A percentile compares a stretch with the other conserved stretches of the same genome.
These are phyloP conservation scores for Heliconius eleuchia DNA, from an alignment of 1,140 invertebrate species.

Conservation along the genomic window DNA sequence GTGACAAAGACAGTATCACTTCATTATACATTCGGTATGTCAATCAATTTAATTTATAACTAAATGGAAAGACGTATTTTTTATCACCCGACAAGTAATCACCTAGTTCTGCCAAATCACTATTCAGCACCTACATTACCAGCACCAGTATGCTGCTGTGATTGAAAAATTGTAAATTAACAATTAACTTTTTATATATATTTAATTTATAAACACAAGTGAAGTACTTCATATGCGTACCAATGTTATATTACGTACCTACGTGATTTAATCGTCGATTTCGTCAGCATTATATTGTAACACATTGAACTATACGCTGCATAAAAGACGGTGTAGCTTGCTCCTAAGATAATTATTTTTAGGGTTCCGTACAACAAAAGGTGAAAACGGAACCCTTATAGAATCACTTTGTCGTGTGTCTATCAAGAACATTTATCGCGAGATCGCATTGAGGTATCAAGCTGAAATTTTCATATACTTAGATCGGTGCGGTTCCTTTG, in stretches of 20 bases:
- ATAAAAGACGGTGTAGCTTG: neutral
- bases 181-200: constrained; percentile 24
- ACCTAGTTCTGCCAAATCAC: constrained; percentile 23
- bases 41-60: constrained; percentile 1
- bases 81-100: constrained; percentile 9
- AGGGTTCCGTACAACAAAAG: too few species aligned
- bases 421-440: too few species aligned
- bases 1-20: neutral
- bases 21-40: neutral
- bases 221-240: neutral
- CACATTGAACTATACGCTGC: neutral
- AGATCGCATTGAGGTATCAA: too few species aligned
- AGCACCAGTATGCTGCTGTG: neutral
- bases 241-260: neutral
- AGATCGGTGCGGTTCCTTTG: neutral
- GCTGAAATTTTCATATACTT: neutral
- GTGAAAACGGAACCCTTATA: too few species aligned
- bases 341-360: neutral
- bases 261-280: constrained; percentile 12
- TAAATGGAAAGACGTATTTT: neutral
- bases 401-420: too few species aligned
- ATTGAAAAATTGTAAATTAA: constrained; percentile 28
- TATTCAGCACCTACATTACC: constrained; percentile 14
- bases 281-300: constrained; percentile 1
- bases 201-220: constrained; percentile 12